phyloP scores from a whole-genome alignment of 2,888 invertebrate genomes.

The Polymixis flavicincta region DNA sequence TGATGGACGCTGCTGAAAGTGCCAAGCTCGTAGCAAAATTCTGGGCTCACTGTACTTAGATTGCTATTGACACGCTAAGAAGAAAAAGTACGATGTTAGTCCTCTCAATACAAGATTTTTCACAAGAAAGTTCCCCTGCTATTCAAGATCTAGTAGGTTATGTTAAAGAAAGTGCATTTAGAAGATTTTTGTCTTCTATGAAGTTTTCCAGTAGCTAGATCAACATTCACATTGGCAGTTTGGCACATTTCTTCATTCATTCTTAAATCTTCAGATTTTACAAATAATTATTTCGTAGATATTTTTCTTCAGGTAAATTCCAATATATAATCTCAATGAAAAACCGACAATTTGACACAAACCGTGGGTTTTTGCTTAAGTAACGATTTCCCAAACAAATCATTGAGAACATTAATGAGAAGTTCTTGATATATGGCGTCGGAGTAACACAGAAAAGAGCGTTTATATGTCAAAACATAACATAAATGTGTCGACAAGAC shows the following conservation, averaged over 20 bases:
- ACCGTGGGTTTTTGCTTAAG: conserved; percentile 7
- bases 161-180: too few species aligned
- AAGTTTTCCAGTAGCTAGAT: too few species aligned
- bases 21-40: too few species aligned
- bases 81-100: too few species aligned
- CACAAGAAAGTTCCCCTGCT: too few species aligned
- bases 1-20: too few species aligned
- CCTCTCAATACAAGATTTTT: too few species aligned
- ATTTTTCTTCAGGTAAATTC: conserved; percentile 3
- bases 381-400: conserved; percentile 54
- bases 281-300: conserved; percentile 9
- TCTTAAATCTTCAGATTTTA: not conserved
- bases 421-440: conserved; percentile 18
- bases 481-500: conserved; percentile 62
- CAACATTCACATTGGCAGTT: not conserved
- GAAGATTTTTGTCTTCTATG: too few species aligned
- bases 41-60: too few species aligned
- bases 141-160: too few species aligned
- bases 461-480: conserved; percentile 59
- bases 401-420: conserved; percentile 28
- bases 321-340: conserved; percentile 5
- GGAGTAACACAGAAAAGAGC: conserved; percentile 44
- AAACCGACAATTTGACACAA: not conserved
- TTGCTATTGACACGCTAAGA: too few species aligned
- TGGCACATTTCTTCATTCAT: not conserved